phyloP scores from a whole-genome alignment of 2,888 invertebrate species.

The Macropis europaea region DNA sequence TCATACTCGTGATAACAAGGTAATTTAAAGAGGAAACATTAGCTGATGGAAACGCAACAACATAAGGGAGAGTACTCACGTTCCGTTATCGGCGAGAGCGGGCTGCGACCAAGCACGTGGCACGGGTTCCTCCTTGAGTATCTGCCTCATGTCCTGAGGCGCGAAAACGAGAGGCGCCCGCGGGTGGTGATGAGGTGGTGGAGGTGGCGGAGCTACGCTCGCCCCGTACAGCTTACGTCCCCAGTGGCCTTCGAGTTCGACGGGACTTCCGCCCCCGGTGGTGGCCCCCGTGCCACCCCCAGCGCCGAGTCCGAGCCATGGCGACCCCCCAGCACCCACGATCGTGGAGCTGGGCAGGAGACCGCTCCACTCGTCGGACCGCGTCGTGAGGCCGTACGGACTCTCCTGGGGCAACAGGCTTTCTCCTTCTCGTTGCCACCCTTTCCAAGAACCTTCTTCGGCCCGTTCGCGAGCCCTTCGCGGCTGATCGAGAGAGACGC shows the following conservation, averaged over 20 bases:
- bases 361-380: conserved; percentile 80
- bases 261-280: conserved; percentile 77
- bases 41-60: background rate
- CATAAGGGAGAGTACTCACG: conserved; percentile 66
- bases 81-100: conserved; percentile 76
- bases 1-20: too few species aligned
- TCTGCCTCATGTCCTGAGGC: conserved; percentile 79
- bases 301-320: conserved; percentile 78
- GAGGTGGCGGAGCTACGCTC: conserved; percentile 78
- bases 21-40: too few species aligned
- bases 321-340: conserved; percentile 79
- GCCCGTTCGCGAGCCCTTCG: conserved; percentile 26
- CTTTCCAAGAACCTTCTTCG: conserved; percentile 35
- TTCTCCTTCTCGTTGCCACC: conserved; percentile 60
- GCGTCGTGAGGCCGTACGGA: conserved; percentile 78
- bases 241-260: conserved; percentile 78
- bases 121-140: conserved; percentile 78
- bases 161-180: conserved; percentile 77
- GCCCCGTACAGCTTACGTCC: conserved; percentile 77
- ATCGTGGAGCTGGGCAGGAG: conserved; percentile 80
- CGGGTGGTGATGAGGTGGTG: conserved; percentile 78
- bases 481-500: conserved; percentile 45
- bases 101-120: conserved; percentile 78
- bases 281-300: conserved; percentile 76
- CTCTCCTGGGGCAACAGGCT: conserved; percentile 72